Conservation (phyloP, 2,113 vertebrate species). For the Mystacornis crossleyi region DNA sequence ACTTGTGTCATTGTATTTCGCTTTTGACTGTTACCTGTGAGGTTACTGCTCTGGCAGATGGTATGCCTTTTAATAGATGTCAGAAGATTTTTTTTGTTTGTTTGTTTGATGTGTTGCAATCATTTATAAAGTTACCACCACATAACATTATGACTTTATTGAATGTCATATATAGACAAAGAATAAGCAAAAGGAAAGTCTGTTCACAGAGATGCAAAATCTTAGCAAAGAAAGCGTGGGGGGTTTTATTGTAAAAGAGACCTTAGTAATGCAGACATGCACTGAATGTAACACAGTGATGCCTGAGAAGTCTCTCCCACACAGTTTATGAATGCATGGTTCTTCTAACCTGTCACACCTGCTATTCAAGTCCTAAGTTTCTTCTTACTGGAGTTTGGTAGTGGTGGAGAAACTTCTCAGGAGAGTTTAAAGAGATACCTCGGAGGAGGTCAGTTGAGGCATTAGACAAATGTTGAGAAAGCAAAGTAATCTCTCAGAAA, state of each 20-base stretch:
- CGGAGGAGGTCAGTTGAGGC: background rate
- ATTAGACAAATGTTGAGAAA: background rate
- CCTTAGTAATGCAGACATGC: background rate
- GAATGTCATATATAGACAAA: background rate
- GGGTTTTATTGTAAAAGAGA: background rate
- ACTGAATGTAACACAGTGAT: background rate
- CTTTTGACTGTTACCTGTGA: background rate
- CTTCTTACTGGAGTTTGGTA: background rate
- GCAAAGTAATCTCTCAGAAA: background rate
- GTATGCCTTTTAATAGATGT: background rate
- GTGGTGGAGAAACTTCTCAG: background rate
- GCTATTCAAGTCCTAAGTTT: conserved; percentile 20
- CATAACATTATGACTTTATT: background rate
- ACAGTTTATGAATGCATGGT: background rate
- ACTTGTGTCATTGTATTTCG: background rate
- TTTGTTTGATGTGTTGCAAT: background rate
- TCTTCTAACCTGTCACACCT: conserved; percentile 45
- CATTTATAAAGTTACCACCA: background rate
- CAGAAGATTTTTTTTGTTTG: background rate
- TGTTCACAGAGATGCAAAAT: background rate
- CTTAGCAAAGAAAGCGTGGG: background rate
- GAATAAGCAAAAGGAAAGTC: background rate
- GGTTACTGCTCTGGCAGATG: background rate
- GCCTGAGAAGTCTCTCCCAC: conserved; percentile 5
- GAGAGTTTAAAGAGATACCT: background rate